Evolutionary conservation across 2,797 vertebrate species (phyloP).

Genomic region (Lemur catta): DNA sequence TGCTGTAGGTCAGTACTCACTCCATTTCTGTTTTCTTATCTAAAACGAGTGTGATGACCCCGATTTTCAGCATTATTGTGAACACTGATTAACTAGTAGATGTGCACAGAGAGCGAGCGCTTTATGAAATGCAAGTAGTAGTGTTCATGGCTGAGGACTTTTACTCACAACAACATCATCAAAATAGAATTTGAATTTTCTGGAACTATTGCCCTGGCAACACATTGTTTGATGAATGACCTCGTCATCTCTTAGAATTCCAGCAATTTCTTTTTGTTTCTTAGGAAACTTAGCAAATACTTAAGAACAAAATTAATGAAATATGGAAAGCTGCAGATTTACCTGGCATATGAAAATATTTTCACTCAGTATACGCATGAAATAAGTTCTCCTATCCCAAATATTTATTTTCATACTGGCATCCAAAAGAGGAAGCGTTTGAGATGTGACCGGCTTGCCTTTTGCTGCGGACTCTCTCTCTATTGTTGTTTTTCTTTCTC

Average conservation of each 20-base stretch:
- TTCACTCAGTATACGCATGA: background rate
- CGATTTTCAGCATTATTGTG: background rate
- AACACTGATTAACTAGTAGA: background rate
- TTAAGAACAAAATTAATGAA: background rate
- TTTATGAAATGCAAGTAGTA: background rate
- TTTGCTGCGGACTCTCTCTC: background rate
- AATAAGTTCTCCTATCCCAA: background rate
- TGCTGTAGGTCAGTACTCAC: background rate
- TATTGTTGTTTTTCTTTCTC: constrained; percentile 7
- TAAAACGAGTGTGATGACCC: background rate
- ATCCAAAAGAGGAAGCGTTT: background rate
- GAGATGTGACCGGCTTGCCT: background rate
- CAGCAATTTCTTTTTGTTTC: background rate
- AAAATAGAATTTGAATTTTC: background rate
- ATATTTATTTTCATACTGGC: background rate
- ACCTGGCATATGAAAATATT: background rate
- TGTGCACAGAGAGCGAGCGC: background rate
- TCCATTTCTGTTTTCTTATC: background rate
- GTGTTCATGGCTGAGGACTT: background rate
- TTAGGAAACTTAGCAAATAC: background rate
- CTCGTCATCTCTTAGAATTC: background rate
- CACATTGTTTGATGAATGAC: background rate
- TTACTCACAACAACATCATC: background rate
- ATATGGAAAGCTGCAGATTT: background rate
- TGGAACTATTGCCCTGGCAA: background rate